Conservation (phyloP, 2,888 invertebrate species). For the Rutpela maculata region DNA sequence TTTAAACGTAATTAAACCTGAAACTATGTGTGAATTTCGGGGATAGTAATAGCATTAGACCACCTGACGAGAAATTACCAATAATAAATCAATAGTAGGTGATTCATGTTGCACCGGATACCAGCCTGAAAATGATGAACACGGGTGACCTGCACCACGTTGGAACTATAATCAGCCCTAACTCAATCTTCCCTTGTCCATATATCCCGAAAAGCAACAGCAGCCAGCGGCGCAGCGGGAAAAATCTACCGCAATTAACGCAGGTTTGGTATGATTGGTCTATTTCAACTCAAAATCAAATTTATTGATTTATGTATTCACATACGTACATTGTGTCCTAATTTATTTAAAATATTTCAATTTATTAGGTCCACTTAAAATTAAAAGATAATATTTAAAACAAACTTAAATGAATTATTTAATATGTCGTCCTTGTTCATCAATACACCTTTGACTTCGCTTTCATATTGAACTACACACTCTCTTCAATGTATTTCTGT, state of each 20-base stretch:
- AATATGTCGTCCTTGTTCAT: too few relatives aligned
- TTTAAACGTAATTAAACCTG: conserved; percentile 29
- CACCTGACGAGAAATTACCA: conserved; percentile 44
- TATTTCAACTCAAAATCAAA: too few relatives aligned
- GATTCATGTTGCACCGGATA: conserved; percentile 46
- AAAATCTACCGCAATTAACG: neutral
- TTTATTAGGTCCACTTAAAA: too few relatives aligned
- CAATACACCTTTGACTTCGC: too few relatives aligned
- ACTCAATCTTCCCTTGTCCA: conserved; percentile 42
- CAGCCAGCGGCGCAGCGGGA: conserved; percentile 10
- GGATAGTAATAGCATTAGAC: conserved; percentile 38
- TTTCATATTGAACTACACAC: too few relatives aligned
- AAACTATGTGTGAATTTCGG: conserved; percentile 41
- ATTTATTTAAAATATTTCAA: too few relatives aligned
- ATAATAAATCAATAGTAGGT: conserved; percentile 51
- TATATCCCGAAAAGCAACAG: conserved; percentile 27
- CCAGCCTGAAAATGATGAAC: conserved; percentile 44
- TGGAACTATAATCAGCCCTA: conserved; percentile 43
- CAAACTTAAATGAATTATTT: too few relatives aligned
- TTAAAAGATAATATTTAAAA: too few relatives aligned
- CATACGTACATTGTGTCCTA: too few relatives aligned
- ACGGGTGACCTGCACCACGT: conserved; percentile 40
- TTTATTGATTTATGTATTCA: too few relatives aligned
- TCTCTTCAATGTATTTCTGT: too few relatives aligned
- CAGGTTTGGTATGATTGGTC: neutral